Evolutionary conservation across 2,113 vertebrate genomes (phyloP).

Genomic region (Engraulis encrasicolus): DNA sequence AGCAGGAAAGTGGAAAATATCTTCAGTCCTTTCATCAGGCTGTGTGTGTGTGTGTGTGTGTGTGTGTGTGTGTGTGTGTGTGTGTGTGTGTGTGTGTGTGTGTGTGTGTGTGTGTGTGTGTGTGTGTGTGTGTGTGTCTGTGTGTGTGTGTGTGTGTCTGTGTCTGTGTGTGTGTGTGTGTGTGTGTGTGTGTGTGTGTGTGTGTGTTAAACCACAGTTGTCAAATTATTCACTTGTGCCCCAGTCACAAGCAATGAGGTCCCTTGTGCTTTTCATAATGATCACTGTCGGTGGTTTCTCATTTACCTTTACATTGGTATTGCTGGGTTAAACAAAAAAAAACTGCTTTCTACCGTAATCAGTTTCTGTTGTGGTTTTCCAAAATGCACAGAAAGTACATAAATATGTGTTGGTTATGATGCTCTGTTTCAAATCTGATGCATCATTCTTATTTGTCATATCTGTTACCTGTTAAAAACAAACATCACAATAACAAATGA

Average conservation of each 20-base stretch:
- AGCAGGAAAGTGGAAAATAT: background rate
- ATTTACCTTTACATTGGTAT: background rate
- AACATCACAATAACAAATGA: too few species aligned
- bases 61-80: background rate
- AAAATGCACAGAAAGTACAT: background rate
- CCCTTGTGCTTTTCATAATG: background rate
- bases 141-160: background rate
- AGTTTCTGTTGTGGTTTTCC: background rate
- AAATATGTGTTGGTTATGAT: too few species aligned
- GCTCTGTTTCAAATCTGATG: too few species aligned
- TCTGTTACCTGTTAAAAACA: too few species aligned
- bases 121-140: background rate
- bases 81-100: background rate
- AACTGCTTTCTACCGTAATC: background rate
- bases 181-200: background rate
- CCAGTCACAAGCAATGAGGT: background rate
- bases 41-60: background rate
- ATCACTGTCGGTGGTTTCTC: background rate
- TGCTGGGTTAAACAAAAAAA: background rate
- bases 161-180: background rate
- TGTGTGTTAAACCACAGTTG: background rate
- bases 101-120: background rate
- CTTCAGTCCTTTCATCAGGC: slow-evolving; percentile 71
- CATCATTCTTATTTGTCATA: too few species aligned
- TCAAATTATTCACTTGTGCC: background rate